These are phyloP conservation scores for Sphaerolaimus hirsutus DNA, from an alignment of 2,888 invertebrate genomes.

Conservation along the genomic window DNA sequence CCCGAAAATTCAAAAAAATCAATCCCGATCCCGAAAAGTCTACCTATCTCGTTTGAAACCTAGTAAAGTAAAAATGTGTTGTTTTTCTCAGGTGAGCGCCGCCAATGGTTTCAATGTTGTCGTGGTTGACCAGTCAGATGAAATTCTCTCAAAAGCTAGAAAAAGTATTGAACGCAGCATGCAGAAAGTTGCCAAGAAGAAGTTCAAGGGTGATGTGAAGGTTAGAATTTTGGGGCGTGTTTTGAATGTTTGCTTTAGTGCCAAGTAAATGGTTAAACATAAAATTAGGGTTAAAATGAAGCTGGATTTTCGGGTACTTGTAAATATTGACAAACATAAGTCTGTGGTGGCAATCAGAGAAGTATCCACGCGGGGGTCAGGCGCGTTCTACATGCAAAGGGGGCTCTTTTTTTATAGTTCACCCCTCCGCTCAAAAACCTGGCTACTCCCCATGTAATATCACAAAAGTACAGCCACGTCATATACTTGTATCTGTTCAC, in stretches of 20 bases:
- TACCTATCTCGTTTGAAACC: too few relatives aligned
- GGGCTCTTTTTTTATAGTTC: too few relatives aligned
- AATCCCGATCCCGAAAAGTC: too few relatives aligned
- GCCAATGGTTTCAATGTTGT: constrained; percentile 56
- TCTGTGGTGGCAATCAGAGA: too few relatives aligned
- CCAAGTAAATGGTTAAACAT: not conserved
- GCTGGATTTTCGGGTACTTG: not conserved
- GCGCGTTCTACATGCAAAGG: too few relatives aligned
- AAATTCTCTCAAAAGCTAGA: constrained; percentile 46
- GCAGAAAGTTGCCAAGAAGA: constrained; percentile 51
- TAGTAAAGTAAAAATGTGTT: too few relatives aligned
- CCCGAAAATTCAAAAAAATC: too few relatives aligned
- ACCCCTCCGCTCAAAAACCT: too few relatives aligned
- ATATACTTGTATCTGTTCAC: too few relatives aligned
- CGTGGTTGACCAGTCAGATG: constrained; percentile 49
- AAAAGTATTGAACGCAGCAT: constrained; percentile 45
- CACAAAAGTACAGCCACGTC: too few relatives aligned
- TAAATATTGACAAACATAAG: not conserved
- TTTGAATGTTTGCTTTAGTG: not conserved
- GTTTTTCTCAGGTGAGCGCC: constrained; percentile 50
- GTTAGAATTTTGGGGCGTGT: constrained; percentile 8
- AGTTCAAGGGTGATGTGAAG: constrained; percentile 29
- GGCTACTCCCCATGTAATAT: too few relatives aligned
- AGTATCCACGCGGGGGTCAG: too few relatives aligned
- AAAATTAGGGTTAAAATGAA: not conserved